Conservation (phyloP, 2,797 vertebrate genomes). For the Muscicapa striata region DNA sequence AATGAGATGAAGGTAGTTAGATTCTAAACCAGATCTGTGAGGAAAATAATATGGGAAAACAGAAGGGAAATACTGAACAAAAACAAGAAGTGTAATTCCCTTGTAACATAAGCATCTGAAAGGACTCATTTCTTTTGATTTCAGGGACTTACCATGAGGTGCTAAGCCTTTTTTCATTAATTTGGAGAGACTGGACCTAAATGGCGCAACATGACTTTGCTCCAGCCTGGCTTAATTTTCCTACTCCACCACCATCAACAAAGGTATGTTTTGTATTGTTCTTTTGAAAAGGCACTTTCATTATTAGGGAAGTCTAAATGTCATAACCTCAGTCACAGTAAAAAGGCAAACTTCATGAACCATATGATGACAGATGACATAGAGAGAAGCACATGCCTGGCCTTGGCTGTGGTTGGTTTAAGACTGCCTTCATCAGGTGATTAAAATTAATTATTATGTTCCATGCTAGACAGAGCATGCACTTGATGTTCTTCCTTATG, state of each 20-base stretch:
- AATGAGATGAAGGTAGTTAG: background rate
- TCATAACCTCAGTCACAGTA: background rate
- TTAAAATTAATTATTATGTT: background rate
- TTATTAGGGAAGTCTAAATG: background rate
- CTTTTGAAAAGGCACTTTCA: background rate
- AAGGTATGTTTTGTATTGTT: slow-evolving; percentile 71
- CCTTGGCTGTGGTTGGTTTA: background rate
- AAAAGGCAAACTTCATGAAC: background rate
- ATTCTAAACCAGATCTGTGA: background rate
- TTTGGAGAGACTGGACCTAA: slow-evolving; percentile 98
- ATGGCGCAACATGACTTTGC: slow-evolving; percentile 99
- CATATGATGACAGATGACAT: background rate
- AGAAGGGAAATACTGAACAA: background rate
- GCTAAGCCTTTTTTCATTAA: slow-evolving; percentile 80
- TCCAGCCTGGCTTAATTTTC: slow-evolving; percentile 99
- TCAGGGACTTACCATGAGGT: slow-evolving; percentile 81
- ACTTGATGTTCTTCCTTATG: background rate
- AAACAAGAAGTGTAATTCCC: background rate
- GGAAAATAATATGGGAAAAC: background rate
- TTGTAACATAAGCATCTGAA: background rate
- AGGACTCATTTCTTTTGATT: slow-evolving; percentile 31
- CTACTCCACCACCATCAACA: slow-evolving; percentile 80
- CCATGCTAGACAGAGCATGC: background rate
- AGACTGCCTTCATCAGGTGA: background rate
- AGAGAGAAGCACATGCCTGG: background rate